Percentiles rank a stretch among this genome's conserved stretches.
Conservation (phyloP, 2,888 invertebrate species). For the Eilema caniola region DNA sequence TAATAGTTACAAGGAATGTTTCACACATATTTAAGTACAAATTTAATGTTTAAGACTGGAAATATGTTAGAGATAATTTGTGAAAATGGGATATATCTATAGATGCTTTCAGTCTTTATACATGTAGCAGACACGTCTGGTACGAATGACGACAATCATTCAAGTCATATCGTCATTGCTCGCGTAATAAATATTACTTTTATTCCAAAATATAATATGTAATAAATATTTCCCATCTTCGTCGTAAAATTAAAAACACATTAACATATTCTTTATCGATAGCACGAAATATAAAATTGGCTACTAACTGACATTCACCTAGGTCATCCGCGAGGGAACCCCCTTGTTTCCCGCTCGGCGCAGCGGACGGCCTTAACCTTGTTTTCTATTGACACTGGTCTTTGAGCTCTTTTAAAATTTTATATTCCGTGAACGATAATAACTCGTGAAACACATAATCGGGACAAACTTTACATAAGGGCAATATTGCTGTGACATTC, state of each 20-base stretch:
- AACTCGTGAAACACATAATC: slow-evolving; percentile 42
- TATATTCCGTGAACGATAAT: slow-evolving; percentile 10
- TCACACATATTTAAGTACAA: slow-evolving; percentile 12
- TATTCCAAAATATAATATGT: background rate
- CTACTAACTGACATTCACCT: background rate
- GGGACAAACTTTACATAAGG: slow-evolving; percentile 32
- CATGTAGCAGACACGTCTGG: background rate
- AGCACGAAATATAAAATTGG: slow-evolving; percentile 4
- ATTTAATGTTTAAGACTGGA: background rate
- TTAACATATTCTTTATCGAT: slow-evolving; percentile 21
- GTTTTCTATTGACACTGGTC: background rate
- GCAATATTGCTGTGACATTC: slow-evolving; percentile 31
- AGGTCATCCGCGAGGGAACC: too few species aligned
- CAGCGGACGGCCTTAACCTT: background rate
- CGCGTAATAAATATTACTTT: background rate
- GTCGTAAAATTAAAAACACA: slow-evolving; percentile 1
- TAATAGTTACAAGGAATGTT: slow-evolving; percentile 13
- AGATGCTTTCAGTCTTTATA: slow-evolving; percentile 8
- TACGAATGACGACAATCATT: background rate
- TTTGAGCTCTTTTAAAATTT: background rate
- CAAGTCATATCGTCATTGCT: background rate
- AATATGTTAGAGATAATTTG: background rate
- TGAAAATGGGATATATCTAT: background rate
- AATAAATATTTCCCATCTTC: slow-evolving; percentile 12
- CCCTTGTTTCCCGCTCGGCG: background rate